A percentile compares a stretch with the other conserved stretches of the same genome.
Conservation (phyloP, 2,888 invertebrate genomes). For the Netelia inedita region DNA sequence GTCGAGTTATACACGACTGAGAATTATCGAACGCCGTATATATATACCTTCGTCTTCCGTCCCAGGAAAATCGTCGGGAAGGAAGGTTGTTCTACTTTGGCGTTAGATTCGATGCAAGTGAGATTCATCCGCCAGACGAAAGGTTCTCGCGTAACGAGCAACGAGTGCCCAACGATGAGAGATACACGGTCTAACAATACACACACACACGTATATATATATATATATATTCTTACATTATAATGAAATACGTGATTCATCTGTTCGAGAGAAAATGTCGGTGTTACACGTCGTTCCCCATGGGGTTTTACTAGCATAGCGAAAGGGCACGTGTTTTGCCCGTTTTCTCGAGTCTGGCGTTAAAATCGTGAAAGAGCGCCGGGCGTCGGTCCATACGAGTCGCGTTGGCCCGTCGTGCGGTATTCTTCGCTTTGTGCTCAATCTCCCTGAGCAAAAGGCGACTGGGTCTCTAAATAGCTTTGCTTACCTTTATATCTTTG, state of each 20-base stretch:
- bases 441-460: slow-evolving; percentile 32
- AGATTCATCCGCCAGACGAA: slow-evolving; percentile 64
- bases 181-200: slow-evolving; percentile 55
- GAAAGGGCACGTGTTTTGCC: slow-evolving; percentile 58
- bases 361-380: slow-evolving; percentile 38
- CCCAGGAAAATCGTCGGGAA: slow-evolving; percentile 51
- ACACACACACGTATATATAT: background rate
- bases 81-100: slow-evolving; percentile 70
- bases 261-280: slow-evolving; percentile 76
- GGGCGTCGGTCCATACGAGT: slow-evolving; percentile 12
- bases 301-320: slow-evolving; percentile 22
- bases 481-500: background rate
- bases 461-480: slow-evolving; percentile 20
- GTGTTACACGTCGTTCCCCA: slow-evolving; percentile 32
- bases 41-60: background rate
- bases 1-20: slow-evolving; percentile 46
- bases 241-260: slow-evolving; percentile 83
- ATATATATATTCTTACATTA: slow-evolving; percentile 48
- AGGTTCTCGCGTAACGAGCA: slow-evolving; percentile 64
- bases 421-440: slow-evolving; percentile 19
- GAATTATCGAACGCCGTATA: slow-evolving; percentile 34
- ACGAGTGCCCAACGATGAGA: slow-evolving; percentile 63
- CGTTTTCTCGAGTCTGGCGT: slow-evolving; percentile 47
- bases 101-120: slow-evolving; percentile 61
- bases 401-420: background rate